These are phyloP conservation scores for Anorthoa munda DNA, from an alignment of 2,888 invertebrate genomes.

Conservation along the genomic window DNA sequence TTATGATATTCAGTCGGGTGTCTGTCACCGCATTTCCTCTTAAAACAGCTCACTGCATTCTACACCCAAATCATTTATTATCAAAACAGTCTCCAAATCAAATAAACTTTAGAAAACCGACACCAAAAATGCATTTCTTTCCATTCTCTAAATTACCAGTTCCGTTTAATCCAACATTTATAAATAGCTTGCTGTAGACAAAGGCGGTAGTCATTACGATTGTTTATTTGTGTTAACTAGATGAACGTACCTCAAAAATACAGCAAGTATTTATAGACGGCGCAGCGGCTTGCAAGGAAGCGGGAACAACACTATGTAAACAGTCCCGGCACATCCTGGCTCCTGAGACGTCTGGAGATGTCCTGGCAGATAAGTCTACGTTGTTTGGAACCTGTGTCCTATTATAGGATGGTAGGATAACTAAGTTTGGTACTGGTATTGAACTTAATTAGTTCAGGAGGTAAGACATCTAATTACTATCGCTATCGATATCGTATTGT, in stretches of 20 bases:
- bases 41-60: too few species aligned
- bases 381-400: not conserved
- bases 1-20: too few species aligned
- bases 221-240: slow-evolving; percentile 44
- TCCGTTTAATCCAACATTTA: slow-evolving; percentile 33
- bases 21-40: too few species aligned
- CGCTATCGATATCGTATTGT: not conserved
- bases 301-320: slow-evolving; percentile 35
- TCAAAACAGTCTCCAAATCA: not conserved
- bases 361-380: slow-evolving; percentile 15
- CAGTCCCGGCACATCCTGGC: slow-evolving; percentile 14
- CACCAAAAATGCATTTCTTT: slow-evolving; percentile 8
- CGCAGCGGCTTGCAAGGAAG: slow-evolving; percentile 40
- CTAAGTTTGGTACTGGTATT: not conserved
- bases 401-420: not conserved
- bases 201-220: slow-evolving; percentile 44
- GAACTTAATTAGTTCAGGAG: not conserved
- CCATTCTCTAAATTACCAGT: slow-evolving; percentile 13
- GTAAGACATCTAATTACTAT: not conserved
- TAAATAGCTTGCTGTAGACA: slow-evolving; percentile 34
- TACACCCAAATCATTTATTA: not conserved
- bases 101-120: not conserved
- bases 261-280: slow-evolving; percentile 44
- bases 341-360: slow-evolving; percentile 11
- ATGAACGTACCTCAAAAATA: slow-evolving; percentile 31